Base-by-base conservation (phyloP, 37 sponge, comb jelly and placozoan genomes). In the Diacarnus erythraeanus region DNA sequence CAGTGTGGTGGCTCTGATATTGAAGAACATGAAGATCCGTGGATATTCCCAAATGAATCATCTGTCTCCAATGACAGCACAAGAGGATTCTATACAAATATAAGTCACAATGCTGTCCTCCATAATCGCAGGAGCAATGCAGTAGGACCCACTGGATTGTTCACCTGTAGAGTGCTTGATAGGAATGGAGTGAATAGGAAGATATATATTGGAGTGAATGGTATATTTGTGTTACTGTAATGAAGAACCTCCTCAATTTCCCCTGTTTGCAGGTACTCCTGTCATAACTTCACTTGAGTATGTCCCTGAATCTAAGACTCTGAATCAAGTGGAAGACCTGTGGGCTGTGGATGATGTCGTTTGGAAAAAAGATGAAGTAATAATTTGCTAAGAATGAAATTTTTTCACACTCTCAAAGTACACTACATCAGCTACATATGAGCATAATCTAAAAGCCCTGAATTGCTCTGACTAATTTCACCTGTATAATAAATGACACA, bases 281-380 rank as follows among this genome's bases (percentile, higher is more conserved):
- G n/a, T n/a, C n/a, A n/a, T n/a, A n/a, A n/a, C n/a, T n/a, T n/a
- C n/a, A 17, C 37, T 67, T 37, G 68, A 20, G 6, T 67, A 67
- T 38, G 15, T 5, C 37, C 68, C 15, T 3, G 3, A 5, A 3
- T 3, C 38, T 18, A 35, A 35, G 37, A 56, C 37, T 74, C 75
- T 79, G 34, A 79, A 33, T 68, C 69, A 31, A 68, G 35, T 79
- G 69, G 79, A 63, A 35, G 69, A 63, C 79, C 79, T 29, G 29
- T 44, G 43, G 64, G 21, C 54, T 18, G 36, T n/a, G n/a, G n/a
- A n/a, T n/a, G n/a, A n/a, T 38, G 79, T 79, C 51, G 22, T 25
- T 25, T 79, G 79, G 79, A 68, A 18, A 18, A 68, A 35, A 37
- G 42, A 79, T 79, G 79, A 69, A 38, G 25, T 23, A 25, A 39